These are phyloP conservation scores for Ips nitidus DNA, from an alignment of 1,140 invertebrate species.

Conservation along the genomic window DNA sequence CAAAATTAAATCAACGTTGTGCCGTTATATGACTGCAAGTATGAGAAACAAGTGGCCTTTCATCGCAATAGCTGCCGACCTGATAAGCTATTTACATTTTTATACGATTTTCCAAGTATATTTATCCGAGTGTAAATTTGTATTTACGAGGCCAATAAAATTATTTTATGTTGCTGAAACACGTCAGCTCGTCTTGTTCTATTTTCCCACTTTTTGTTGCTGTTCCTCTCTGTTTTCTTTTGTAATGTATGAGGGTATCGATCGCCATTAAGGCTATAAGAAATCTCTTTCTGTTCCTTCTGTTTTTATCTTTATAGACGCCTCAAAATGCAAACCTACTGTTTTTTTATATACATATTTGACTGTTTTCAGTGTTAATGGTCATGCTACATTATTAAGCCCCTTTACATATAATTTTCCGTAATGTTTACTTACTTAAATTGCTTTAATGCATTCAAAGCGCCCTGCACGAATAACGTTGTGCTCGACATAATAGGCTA, in stretches of 20 bases:
- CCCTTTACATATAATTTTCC: too few relatives aligned
- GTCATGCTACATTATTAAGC: too few relatives aligned
- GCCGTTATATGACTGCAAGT: neutral
- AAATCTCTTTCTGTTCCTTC: conserved; percentile 26
- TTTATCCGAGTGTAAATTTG: conserved; percentile 38
- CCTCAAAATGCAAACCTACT: too few relatives aligned
- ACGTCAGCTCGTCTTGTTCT: conserved; percentile 29
- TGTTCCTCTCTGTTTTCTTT: conserved; percentile 30
- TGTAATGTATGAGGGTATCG: conserved; percentile 33
- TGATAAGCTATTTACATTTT: conserved; percentile 32
- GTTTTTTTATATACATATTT: too few relatives aligned
- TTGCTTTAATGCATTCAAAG: too few relatives aligned
- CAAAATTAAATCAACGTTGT: too few relatives aligned
- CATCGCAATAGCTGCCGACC: conserved; percentile 1
- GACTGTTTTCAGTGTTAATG: too few relatives aligned
- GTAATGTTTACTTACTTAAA: too few relatives aligned
- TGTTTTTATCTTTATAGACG: conserved; percentile 14
- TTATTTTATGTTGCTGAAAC: conserved; percentile 37
- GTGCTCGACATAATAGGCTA: neutral
- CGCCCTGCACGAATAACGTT: conserved; percentile 2
- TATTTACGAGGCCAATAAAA: conserved; percentile 38
- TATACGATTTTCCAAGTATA: conserved; percentile 30
- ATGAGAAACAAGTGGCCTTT: conserved; percentile 2
- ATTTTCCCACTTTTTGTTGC: conserved; percentile 21
- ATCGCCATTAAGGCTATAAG: conserved; percentile 37